These are phyloP conservation scores for Alouatta palliata DNA, from an alignment of 2,113 vertebrate genomes.

Conservation along the genomic window DNA sequence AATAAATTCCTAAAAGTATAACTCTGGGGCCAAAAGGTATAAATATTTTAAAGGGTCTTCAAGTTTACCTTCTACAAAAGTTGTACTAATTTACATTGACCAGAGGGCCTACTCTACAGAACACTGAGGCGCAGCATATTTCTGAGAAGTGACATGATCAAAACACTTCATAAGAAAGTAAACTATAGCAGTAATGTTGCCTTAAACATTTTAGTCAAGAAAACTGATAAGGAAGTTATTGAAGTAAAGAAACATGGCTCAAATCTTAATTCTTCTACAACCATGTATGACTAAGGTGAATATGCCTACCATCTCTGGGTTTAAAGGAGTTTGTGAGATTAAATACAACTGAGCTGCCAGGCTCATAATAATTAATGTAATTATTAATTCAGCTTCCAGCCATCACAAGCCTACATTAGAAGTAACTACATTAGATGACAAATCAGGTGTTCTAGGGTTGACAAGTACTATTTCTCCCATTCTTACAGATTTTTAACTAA, in stretches of 20 bases:
- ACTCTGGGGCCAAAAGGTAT: background rate
- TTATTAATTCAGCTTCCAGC: background rate
- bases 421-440: background rate
- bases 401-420: background rate
- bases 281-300: background rate
- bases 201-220: constrained; percentile 1
- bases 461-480: background rate
- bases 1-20: background rate
- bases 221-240: background rate
- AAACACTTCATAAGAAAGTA: background rate
- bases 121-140: background rate
- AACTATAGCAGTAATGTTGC: background rate
- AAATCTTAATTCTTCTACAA: background rate
- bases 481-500: background rate
- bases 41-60: background rate
- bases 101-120: background rate
- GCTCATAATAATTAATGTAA: no score
- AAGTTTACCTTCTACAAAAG: background rate
- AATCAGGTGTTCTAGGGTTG: background rate
- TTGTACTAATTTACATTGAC: background rate
- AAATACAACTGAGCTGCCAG: accelerated
- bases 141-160: background rate
- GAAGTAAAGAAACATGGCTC: background rate
- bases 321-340: background rate
- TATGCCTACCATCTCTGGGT: background rate